These are phyloP conservation scores for Coleophora flavipennella DNA, from an alignment of 2,888 invertebrate species.

Conservation along the genomic window DNA sequence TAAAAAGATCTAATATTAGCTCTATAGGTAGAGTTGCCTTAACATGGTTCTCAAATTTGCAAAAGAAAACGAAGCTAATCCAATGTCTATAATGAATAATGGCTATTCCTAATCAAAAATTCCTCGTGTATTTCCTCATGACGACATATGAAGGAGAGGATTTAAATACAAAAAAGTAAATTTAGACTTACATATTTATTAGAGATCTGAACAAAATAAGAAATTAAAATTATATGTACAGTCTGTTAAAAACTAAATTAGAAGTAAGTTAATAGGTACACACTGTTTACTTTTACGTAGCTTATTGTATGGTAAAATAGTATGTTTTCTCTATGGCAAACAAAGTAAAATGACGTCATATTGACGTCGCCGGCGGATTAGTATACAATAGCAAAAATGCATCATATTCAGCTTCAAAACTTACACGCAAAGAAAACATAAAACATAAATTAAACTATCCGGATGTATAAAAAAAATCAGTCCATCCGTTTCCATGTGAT, in stretches of 20 bases:
- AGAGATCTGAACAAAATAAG: conserved; percentile 75
- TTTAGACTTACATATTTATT: conserved; percentile 73
- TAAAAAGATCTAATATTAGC: too few species aligned
- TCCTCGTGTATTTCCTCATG: too few species aligned
- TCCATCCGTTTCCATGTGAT: conserved; percentile 57
- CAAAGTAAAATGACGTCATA: conserved; percentile 22
- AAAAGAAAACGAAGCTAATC: too few species aligned
- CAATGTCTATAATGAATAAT: too few species aligned
- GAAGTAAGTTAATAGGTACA: conserved; percentile 72
- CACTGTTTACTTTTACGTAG: conserved; percentile 55
- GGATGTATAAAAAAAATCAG: conserved; percentile 52
- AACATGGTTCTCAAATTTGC: too few species aligned
- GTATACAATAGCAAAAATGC: conserved; percentile 35
- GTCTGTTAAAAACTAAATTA: conserved; percentile 73
- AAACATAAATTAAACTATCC: conserved; percentile 33
- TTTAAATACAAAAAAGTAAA: conserved; percentile 16
- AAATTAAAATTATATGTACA: conserved; percentile 75
- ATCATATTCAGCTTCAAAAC: conserved; percentile 31
- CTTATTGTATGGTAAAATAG: conserved; percentile 42
- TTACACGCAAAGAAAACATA: conserved; percentile 24
- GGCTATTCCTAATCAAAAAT: too few species aligned
- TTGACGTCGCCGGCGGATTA: conserved; percentile 33
- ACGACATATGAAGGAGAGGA: too few species aligned
- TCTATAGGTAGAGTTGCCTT: too few species aligned
- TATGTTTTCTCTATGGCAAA: conserved; percentile 46